Base-by-base conservation (phyloP, 2,888 invertebrate species). In the Drosophila yooni region DNA sequence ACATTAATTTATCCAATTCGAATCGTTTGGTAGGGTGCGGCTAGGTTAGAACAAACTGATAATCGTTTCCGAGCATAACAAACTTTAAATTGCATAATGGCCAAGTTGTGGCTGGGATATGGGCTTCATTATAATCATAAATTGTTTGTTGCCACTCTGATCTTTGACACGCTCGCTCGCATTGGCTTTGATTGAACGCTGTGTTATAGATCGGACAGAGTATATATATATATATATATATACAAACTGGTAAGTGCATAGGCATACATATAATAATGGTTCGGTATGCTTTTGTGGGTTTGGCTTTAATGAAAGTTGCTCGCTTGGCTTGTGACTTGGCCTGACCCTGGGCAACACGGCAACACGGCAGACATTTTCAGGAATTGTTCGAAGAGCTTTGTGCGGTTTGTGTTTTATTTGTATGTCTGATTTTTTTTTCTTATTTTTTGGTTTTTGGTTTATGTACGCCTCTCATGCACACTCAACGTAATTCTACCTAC, bases 251-350 rank as follows among this genome's bases (percentile, higher is more conserved):
- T 46, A 62, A 62, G 25, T 48, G 63, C 38, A 40, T 51, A 70
- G 64, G 60, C 58, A 61, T 46, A 36, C 15, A 57, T 52, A 52
- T 69, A 62, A 65, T 72, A 59, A 36, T 76, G 76, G 46, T 38
- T 54, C 79, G 70, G 74, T 57, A 71, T 72, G 82, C 64, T 72
- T 70, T 79, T 81, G 83, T 83, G 77, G 83, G 81, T 74, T 81
- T 82, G 81, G 81, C 83, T 81, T 82, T 76, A 81, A 81, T 82
- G 81, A 82, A 82, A 82, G 83, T 82, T 81, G 81, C 76, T 76
- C 76, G 81, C 67, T 74, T 76, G 77, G 67, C 73, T 79, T 83
- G 77, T 80, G 81, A 76, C 81, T 83, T 63, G 73, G 81, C 76
- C 62, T 82, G 81, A 82, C 81, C 81, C 81, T 82, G 81, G 80